Evolutionary conservation across 2,888 invertebrate species (phyloP).

Genomic region (Polylopha cassiicola): DNA sequence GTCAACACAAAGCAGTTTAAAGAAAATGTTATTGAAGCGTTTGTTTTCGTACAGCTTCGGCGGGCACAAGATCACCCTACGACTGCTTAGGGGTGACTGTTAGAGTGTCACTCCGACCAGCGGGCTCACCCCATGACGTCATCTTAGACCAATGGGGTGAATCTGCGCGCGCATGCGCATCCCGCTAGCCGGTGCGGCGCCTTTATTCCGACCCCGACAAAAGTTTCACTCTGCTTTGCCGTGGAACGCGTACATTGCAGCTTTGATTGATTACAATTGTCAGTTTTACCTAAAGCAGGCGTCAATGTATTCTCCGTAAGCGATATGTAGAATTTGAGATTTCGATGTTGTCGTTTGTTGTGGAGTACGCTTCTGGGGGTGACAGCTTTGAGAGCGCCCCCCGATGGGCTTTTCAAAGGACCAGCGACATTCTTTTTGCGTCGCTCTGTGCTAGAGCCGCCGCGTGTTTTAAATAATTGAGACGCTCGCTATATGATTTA

Average conservation of each 20-base stretch:
- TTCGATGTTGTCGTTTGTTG: slow-evolving; percentile 50
- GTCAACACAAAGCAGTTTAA: slow-evolving; percentile 38
- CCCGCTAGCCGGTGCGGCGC: slow-evolving; percentile 67
- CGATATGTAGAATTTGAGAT: slow-evolving; percentile 33
- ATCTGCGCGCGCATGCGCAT: slow-evolving; percentile 62
- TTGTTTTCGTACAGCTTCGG: slow-evolving; percentile 54
- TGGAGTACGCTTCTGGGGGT: slow-evolving; percentile 64
- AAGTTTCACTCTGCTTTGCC: slow-evolving; percentile 33
- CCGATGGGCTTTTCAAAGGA: slow-evolving; percentile 72
- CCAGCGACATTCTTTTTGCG: slow-evolving; percentile 68
- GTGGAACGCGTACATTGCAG: slow-evolving; percentile 49
- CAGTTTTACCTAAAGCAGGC: slow-evolving; percentile 29
- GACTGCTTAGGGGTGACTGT: slow-evolving; percentile 70
- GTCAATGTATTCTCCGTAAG: slow-evolving; percentile 40
- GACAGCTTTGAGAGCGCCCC: slow-evolving; percentile 70
- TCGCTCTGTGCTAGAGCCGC: slow-evolving; percentile 53
- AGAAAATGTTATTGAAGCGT: slow-evolving; percentile 41
- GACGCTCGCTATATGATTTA: slow-evolving; percentile 70
- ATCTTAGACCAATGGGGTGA: slow-evolving; percentile 72
- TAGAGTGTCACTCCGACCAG: slow-evolving; percentile 66
- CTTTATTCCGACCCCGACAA: slow-evolving; percentile 43
- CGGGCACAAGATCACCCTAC: slow-evolving; percentile 52
- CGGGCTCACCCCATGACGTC: slow-evolving; percentile 75
- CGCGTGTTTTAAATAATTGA: slow-evolving; percentile 71
- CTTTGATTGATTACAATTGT: slow-evolving; percentile 40